Evolutionary conservation across 1,140 invertebrate genomes (phyloP).

Genomic region (Bombus confusus): DNA sequence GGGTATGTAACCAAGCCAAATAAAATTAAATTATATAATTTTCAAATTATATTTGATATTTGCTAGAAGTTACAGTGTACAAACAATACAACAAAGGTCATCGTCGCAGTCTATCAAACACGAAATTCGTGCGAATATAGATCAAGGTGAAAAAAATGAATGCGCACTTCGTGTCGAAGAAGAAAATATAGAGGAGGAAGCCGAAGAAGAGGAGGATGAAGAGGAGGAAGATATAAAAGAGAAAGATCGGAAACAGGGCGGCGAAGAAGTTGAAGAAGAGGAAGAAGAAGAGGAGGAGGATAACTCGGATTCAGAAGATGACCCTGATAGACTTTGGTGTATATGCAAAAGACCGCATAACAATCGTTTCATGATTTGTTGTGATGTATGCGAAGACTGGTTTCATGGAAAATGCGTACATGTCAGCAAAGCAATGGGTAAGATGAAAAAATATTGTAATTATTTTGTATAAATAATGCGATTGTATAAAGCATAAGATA

Average conservation of each 20-base stretch:
- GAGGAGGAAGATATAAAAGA: slow-evolving; percentile 82
- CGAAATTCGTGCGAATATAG: slow-evolving; percentile 28
- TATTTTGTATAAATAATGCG: not conserved
- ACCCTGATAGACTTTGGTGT: slow-evolving; percentile 97
- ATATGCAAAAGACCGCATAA: slow-evolving; percentile 97
- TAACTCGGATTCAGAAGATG: slow-evolving; percentile 91
- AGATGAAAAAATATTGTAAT: slow-evolving; percentile 38
- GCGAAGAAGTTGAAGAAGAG: slow-evolving; percentile 84
- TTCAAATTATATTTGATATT: not conserved
- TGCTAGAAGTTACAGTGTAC: slow-evolving; percentile 23
- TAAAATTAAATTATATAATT: not conserved
- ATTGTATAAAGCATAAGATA: not conserved
- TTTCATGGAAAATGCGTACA: slow-evolving; percentile 98
- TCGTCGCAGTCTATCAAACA: slow-evolving; percentile 30
- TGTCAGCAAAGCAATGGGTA: slow-evolving; percentile 94
- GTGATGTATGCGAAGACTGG: slow-evolving; percentile 98
- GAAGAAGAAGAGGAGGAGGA: slow-evolving; percentile 82
- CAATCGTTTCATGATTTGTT: slow-evolving; percentile 99
- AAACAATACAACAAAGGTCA: slow-evolving; percentile 26
- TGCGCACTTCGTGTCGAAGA: slow-evolving; percentile 74
- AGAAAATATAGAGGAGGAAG: slow-evolving; percentile 83
- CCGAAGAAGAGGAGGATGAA: slow-evolving; percentile 74
- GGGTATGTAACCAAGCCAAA: not conserved
- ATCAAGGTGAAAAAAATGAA: slow-evolving; percentile 17
- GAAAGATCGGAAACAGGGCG: slow-evolving; percentile 81